Conservation (phyloP, 2,797 vertebrate species). For the Cyclopterus lumpus region DNA sequence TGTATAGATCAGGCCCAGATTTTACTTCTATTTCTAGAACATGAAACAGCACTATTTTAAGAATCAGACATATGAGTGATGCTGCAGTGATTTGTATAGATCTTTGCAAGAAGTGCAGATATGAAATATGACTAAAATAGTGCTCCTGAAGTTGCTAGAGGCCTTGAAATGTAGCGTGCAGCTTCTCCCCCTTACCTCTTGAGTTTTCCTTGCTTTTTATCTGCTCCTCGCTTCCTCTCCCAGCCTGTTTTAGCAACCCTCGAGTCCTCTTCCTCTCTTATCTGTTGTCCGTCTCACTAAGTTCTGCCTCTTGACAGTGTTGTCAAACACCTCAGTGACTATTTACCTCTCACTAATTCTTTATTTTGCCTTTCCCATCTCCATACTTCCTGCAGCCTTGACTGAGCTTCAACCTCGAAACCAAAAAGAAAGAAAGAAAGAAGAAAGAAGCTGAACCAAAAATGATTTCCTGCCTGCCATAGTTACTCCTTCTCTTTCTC, state of each 20-base stretch:
- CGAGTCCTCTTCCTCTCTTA: conserved; percentile 6
- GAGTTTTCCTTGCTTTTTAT: conserved; percentile 2
- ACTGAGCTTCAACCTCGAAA: conserved; percentile 17
- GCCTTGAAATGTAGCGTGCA: conserved; percentile 21
- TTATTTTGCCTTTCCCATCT: not conserved
- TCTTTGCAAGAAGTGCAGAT: conserved; percentile 22
- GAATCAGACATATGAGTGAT: conserved; percentile 24
- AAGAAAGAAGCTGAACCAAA: not conserved
- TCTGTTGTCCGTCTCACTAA: not conserved
- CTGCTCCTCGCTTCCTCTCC: not conserved
- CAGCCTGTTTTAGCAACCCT: conserved; percentile 4
- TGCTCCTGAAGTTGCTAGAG: conserved; percentile 25
- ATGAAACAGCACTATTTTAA: conserved; percentile 34
- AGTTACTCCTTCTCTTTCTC: conserved; percentile 13
- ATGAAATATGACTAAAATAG: conserved; percentile 45
- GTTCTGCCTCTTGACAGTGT: conserved; percentile 12
- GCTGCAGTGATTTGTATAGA: conserved; percentile 32
- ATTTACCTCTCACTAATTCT: conserved; percentile 28
- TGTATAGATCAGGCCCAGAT: conserved; percentile 15
- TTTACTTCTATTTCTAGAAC: conserved; percentile 9
- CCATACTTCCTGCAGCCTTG: conserved; percentile 4
- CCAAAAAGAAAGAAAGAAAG: conserved; percentile 5
- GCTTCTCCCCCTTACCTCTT: not conserved
- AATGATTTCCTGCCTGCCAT: conserved; percentile 1
- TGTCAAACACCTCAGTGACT: conserved; percentile 32